phyloP scores from a whole-genome alignment of 1,140 invertebrate genomes.

The Mercenaria mercenaria region DNA sequence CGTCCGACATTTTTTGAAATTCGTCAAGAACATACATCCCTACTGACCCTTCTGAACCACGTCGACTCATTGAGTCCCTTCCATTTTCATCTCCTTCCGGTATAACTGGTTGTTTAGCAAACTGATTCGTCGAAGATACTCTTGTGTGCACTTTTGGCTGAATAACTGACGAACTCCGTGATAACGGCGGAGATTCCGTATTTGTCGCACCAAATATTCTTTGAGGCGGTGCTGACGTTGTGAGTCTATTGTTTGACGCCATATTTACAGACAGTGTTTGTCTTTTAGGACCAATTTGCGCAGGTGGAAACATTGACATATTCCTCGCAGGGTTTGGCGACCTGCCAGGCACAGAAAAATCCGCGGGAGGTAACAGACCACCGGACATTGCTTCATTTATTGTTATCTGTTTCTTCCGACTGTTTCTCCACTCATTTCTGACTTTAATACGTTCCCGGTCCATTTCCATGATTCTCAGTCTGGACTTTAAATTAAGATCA shows the following conservation, averaged over 20 bases:
- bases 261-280: background rate
- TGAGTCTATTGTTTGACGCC: background rate
- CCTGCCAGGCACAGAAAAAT: background rate
- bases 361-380: slow-evolving; percentile 11
- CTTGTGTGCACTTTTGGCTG: background rate
- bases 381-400: slow-evolving; percentile 61
- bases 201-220: slow-evolving; percentile 27
- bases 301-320: background rate
- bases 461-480: slow-evolving; percentile 72
- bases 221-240: slow-evolving; percentile 33
- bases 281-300: background rate
- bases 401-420: slow-evolving; percentile 69
- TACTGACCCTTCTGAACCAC: slow-evolving; percentile 14
- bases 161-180: slow-evolving; percentile 35
- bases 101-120: slow-evolving; percentile 28
- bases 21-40: slow-evolving; percentile 77
- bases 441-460: slow-evolving; percentile 74
- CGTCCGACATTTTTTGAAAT: slow-evolving; percentile 75
- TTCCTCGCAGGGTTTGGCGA: background rate
- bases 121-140: slow-evolving; percentile 39
- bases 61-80: background rate
- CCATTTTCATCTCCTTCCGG: slow-evolving; percentile 6
- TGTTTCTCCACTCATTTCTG: slow-evolving; percentile 73
- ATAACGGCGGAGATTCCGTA: background rate
- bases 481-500: slow-evolving; percentile 68